Evolutionary conservation across 1,140 invertebrate species (phyloP), one percentile per base, ranked within the genome.

Genomic region (Hyposmocoma kahamanoa): DNA sequence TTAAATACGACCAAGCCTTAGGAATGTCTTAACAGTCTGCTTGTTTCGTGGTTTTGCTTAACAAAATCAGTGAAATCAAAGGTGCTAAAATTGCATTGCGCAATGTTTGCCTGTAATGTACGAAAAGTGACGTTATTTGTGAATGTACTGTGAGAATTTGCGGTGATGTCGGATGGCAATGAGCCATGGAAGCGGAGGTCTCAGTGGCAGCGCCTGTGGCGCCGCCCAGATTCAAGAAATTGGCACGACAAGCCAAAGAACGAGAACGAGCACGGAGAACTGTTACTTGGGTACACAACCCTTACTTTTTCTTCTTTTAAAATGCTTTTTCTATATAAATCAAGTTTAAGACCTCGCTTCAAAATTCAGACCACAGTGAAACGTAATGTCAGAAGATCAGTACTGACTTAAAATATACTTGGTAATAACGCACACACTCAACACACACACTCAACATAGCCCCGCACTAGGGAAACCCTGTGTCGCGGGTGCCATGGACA

Each of bases 181-280:
- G 26, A 21, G 46, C 39, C 21, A 56, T 61, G 58, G 50, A 62
- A 34, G 34, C 26, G 11, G 49, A 17, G 20, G 26, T 30, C 46
- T 34, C 45, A 30, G 46, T 36, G 19, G 36, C 38, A 20, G 30
- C 38, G 39, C 86, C 86, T 1, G 70, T 87, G 42, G 77, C 86
- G 22, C 86, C 86, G 24, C 86, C 84, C 24, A 62, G 86, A 42
- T 59, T 72, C 44, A 87, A 86, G 66, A 84, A 82, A 50, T 59
- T 86, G 15, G 84, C 82, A 4, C 69, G 77, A 13, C 50, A 76
- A 13, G 70, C 72, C 13, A 74, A 71, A 6, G 51, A 53, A 20
- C 74, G 74, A 46, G 71, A 74, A 38, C 71, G 59, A 26, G 69
- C 72, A 24, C 64, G 67, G 36, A 73, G 75, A 62, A 66, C 67